Conservation (phyloP, 2,797 vertebrate species). For the Enteromius thamalakanensis region DNA sequence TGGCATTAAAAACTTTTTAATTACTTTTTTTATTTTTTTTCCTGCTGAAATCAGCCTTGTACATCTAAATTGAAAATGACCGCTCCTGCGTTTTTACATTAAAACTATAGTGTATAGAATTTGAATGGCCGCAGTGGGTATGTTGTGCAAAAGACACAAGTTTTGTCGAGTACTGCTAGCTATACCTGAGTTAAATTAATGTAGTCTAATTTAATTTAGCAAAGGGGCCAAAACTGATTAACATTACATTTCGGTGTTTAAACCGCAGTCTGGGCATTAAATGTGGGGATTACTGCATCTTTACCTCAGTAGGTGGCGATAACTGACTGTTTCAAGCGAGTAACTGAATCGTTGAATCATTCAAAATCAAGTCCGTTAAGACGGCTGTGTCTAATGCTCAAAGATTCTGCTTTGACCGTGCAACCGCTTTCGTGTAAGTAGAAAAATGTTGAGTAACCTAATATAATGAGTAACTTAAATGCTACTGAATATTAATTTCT, state of each 20-base stretch:
- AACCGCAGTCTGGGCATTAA: background rate
- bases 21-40: background rate
- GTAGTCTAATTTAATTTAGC: background rate
- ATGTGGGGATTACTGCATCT: background rate
- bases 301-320: background rate
- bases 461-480: background rate
- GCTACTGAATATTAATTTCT: background rate
- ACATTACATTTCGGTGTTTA: background rate
- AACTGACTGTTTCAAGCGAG: background rate
- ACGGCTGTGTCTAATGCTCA: background rate
- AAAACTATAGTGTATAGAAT: background rate
- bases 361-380: no score
- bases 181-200: background rate
- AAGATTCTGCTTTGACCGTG: background rate
- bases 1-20: no score
- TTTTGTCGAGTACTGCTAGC: background rate
- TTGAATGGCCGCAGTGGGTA: background rate
- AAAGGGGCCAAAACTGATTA: background rate
- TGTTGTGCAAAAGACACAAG: background rate
- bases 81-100: accelerated
- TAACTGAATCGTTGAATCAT: background rate
- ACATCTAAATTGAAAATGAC: background rate
- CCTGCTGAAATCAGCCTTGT: background rate
- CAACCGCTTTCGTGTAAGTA: background rate
- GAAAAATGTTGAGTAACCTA: background rate